A percentile compares a stretch with the other conserved stretches of the same genome.
Evolutionary conservation across 2,797 vertebrate species (phyloP).

Genomic region (Syngnathus rostellatus): DNA sequence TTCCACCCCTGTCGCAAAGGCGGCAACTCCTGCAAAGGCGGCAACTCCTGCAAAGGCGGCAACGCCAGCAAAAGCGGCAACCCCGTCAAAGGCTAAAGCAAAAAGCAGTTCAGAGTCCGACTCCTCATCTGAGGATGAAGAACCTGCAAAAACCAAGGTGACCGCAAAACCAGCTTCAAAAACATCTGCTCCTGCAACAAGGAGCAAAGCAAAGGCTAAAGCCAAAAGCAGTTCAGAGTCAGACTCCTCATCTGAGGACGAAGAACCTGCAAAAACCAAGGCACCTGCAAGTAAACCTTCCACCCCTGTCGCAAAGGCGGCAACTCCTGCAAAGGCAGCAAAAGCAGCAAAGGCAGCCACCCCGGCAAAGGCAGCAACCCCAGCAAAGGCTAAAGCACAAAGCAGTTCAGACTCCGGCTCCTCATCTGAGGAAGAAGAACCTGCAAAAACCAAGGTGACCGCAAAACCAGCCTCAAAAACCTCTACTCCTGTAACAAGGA

Average conservation of each 20-base stretch:
- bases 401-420: constrained; percentile 35
- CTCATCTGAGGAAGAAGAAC: constrained; percentile 49
- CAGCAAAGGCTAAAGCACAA: constrained; percentile 15
- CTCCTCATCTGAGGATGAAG: constrained; percentile 52
- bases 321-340: constrained; percentile 1
- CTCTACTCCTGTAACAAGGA: constrained; percentile 20
- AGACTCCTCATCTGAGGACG: constrained; percentile 61
- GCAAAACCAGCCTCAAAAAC: neutral
- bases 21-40: neutral
- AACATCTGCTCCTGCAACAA: constrained; percentile 13
- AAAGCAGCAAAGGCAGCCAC: no score
- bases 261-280: constrained; percentile 9
- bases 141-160: constrained; percentile 14
- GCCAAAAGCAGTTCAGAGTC: constrained; percentile 28
- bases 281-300: constrained; percentile 4
- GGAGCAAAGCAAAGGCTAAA: constrained; percentile 14
- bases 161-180: neutral
- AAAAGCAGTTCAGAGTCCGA: constrained; percentile 38
- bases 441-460: constrained; percentile 13
- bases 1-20: constrained; percentile 21
- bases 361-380: no score
- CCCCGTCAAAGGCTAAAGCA: neutral
- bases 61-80: no score
- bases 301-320: constrained; percentile 24
- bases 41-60: constrained; percentile 5